Evolutionary conservation across 2,888 invertebrate species (phyloP).

Genomic region (Eupithecia centaureata): DNA sequence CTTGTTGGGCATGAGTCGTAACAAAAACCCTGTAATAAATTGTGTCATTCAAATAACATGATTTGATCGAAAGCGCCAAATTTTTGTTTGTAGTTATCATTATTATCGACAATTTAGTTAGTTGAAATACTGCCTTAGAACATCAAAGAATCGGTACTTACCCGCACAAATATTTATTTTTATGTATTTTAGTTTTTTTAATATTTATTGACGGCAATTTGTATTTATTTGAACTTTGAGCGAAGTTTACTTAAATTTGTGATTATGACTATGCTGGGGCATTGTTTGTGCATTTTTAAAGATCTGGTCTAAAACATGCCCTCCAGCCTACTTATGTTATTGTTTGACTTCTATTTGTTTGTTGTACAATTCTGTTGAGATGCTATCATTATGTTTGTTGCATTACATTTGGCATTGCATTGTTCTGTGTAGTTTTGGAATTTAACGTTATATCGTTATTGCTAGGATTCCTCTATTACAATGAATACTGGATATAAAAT

Average conservation of each 20-base stretch:
- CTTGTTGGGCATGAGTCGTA: background rate
- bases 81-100: constrained; percentile 32
- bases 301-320: constrained; percentile 51
- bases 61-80: constrained; percentile 21
- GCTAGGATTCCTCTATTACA: constrained; percentile 4
- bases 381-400: constrained; percentile 8
- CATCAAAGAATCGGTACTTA: constrained; percentile 71
- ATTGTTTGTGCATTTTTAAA: constrained; percentile 44
- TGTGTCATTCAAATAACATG: background rate
- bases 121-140: constrained; percentile 36
- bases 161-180: constrained; percentile 72
- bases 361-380: constrained; percentile 18
- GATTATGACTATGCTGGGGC: constrained; percentile 43
- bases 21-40: background rate
- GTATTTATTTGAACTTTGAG: constrained; percentile 64
- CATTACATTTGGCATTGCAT: background rate
- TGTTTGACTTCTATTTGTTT: constrained; percentile 13
- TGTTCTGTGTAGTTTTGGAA: constrained; percentile 8
- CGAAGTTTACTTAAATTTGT: constrained; percentile 77
- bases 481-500: background rate
- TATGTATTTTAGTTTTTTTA: constrained; percentile 56
- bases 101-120: constrained; percentile 26
- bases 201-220: constrained; percentile 67
- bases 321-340: constrained; percentile 32
- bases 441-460: constrained; percentile 2